A percentile compares a stretch with the other conserved stretches of the same genome.
Conservation (phyloP, 2,113 vertebrate genomes). For the Delphinus delphis region DNA sequence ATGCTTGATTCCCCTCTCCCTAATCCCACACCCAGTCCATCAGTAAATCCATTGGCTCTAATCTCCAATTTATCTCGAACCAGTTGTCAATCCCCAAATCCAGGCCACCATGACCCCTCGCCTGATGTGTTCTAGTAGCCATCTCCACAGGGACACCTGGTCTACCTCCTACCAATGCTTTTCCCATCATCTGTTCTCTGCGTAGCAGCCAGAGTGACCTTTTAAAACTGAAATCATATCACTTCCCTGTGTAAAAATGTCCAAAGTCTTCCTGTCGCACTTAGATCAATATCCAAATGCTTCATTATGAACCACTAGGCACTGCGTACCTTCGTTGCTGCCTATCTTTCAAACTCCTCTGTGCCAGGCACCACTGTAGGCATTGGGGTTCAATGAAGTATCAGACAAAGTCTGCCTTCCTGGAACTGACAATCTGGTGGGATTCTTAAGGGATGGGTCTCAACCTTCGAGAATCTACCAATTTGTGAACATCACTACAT, state of each 20-base stretch:
- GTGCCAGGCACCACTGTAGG: background rate
- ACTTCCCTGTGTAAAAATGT: background rate
- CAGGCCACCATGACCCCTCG: background rate
- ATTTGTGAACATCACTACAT: background rate
- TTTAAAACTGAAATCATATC: background rate
- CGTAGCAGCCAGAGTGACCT: background rate
- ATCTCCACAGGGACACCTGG: background rate
- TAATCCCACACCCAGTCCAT: background rate
- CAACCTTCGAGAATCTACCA: background rate
- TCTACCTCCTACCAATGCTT: background rate
- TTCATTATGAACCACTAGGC: background rate
- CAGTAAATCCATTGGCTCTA: background rate
- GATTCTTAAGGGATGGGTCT: background rate
- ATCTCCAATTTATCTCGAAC: background rate
- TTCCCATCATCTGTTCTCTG: background rate
- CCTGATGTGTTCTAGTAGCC: background rate
- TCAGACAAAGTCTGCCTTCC: background rate
- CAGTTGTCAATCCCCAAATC: background rate
- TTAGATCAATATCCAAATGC: background rate
- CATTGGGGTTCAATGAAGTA: background rate
- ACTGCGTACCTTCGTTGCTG: background rate
- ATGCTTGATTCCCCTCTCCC: background rate
- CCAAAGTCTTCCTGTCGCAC: background rate
- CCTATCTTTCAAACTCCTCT: background rate
- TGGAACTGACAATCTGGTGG: background rate